A percentile compares a stretch with the other conserved stretches of the same genome.
These are phyloP conservation scores for Neodiprion virginianus DNA, from an alignment of 1,140 invertebrate species.

Conservation along the genomic window DNA sequence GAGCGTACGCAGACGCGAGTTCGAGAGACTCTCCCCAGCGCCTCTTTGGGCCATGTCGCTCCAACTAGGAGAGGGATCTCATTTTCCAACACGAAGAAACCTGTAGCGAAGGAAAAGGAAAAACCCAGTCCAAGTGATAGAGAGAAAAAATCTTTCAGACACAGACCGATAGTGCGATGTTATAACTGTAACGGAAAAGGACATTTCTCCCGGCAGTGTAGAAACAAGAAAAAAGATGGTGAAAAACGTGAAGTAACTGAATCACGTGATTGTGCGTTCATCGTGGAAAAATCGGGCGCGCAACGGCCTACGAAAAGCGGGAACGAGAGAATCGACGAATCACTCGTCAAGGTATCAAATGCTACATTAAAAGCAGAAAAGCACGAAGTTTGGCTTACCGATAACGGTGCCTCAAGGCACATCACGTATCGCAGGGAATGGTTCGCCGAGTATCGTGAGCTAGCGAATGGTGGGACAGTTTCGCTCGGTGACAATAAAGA, in stretches of 20 bases:
- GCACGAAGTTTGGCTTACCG: background rate
- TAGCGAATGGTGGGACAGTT: background rate
- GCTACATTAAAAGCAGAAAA: background rate
- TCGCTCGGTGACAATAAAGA: background rate
- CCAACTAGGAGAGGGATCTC: too few relatives aligned
- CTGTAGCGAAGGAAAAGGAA: background rate
- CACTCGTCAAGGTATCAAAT: background rate
- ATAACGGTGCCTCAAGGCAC: background rate
- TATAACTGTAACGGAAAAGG: constrained; percentile 4
- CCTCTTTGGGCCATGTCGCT: too few relatives aligned
- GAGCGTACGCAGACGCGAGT: too few relatives aligned
- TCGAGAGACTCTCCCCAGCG: too few relatives aligned
- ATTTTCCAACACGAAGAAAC: background rate
- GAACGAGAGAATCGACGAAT: background rate
- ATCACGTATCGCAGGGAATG: background rate
- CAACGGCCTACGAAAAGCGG: background rate
- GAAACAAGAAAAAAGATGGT: constrained; percentile 8
- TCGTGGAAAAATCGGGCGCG: background rate
- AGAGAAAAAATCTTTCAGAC: too few relatives aligned
- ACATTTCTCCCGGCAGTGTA: background rate
- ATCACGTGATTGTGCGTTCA: constrained; percentile 14
- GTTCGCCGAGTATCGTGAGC: background rate
- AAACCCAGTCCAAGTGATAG: too few relatives aligned
- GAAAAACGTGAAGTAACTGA: background rate
- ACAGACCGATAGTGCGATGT: background rate